These are phyloP conservation scores for Dascillus cervinus DNA, from an alignment of 2,888 invertebrate genomes.

Conservation along the genomic window DNA sequence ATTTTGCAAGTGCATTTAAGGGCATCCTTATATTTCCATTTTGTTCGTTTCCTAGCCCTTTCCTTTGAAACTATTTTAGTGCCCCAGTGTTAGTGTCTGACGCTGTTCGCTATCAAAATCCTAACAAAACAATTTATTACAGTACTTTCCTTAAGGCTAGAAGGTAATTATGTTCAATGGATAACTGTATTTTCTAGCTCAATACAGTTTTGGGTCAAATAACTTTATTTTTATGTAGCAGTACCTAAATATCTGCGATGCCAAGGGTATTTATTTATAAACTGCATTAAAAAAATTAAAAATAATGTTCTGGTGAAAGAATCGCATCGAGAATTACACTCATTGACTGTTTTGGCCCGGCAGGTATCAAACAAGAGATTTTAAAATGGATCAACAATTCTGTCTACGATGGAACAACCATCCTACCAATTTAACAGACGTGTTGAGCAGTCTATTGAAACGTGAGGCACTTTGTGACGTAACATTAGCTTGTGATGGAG, in stretches of 20 bases:
- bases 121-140: conserved; percentile 5
- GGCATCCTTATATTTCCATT: conserved; percentile 23
- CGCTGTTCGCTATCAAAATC: conserved; percentile 14
- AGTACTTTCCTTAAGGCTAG: conserved; percentile 10
- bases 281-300: neutral
- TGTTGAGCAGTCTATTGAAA: conserved; percentile 77
- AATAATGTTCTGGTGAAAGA: neutral
- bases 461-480: conserved; percentile 89
- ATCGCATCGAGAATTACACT: neutral
- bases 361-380: neutral
- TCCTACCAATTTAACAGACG: conserved; percentile 84
- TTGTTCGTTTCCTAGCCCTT: conserved; percentile 8
- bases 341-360: neutral
- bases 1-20: conserved; percentile 32
- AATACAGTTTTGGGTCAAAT: conserved; percentile 44
- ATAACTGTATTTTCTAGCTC: conserved; percentile 42
- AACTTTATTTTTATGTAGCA: conserved; percentile 36
- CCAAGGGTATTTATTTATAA: conserved; percentile 8
- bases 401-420: conserved; percentile 94
- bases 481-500: conserved; percentile 85
- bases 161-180: conserved; percentile 19
- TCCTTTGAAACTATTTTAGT: too few species aligned
- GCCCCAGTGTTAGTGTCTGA: too few species aligned
- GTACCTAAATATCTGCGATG: conserved; percentile 20
- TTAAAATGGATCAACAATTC: conserved; percentile 64